phyloP scores from a whole-genome alignment of 2,797 vertebrate genomes.

The Brotula barbata region DNA sequence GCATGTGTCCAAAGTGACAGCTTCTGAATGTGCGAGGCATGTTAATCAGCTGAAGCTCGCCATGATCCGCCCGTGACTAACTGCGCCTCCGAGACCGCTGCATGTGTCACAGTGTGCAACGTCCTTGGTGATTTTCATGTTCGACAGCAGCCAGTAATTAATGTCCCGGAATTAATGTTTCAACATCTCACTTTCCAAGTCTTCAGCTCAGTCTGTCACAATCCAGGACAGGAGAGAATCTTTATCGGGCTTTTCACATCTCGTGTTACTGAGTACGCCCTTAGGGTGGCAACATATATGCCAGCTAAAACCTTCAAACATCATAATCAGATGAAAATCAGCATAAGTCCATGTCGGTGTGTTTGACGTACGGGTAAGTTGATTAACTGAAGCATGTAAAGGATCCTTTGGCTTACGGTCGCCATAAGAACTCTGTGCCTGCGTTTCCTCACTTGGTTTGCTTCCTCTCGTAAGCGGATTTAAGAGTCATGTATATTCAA shows the following conservation, averaged over 20 bases:
- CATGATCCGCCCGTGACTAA: constrained; percentile 47
- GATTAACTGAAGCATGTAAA: neutral
- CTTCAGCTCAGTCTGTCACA: constrained; percentile 3
- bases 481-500: no score
- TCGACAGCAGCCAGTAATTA: constrained; percentile 49
- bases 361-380: no score
- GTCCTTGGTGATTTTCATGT: constrained; percentile 62
- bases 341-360: no score
- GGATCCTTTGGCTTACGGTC: no score
- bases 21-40: constrained; percentile 56
- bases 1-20: constrained; percentile 35
- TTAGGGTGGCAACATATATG: no score
- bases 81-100: constrained; percentile 38
- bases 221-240: neutral
- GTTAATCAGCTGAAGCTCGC: constrained; percentile 51
- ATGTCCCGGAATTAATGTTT: constrained; percentile 29
- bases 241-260: constrained; percentile 9
- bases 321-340: no score
- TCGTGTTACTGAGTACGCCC: neutral
- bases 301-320: no score
- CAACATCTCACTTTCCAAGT: neutral
- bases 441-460: no score
- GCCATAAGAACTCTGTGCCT: no score
- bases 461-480: no score
- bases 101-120: constrained; percentile 47